phyloP scores from a whole-genome alignment of 2,888 invertebrate genomes.

The Tenthredo scrophulariae region DNA sequence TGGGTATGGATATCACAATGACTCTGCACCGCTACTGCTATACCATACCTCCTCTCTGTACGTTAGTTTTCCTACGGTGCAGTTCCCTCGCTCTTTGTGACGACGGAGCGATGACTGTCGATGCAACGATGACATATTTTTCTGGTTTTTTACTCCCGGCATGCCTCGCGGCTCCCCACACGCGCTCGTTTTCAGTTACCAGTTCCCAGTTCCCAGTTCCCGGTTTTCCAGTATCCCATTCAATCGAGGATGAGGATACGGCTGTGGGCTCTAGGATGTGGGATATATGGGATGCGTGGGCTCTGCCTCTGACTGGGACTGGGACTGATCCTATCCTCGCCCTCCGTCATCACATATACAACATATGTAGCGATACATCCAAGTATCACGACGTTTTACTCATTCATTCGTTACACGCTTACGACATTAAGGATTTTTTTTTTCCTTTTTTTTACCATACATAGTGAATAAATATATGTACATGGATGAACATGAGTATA shows the following conservation, averaged over 20 bases:
- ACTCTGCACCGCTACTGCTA: constrained; percentile 19
- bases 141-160: constrained; percentile 76
- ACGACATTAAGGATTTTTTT: not conserved
- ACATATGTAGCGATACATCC: not conserved
- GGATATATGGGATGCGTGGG: not conserved
- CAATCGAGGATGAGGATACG: constrained; percentile 31
- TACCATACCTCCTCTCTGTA: not conserved
- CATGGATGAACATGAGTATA: constrained; percentile 55
- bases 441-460: not conserved
- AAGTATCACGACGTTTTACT: constrained; percentile 38
- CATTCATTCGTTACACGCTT: constrained; percentile 43
- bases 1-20: constrained; percentile 31
- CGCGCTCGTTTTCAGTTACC: constrained; percentile 28
- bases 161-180: constrained; percentile 65
- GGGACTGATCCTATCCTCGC: not conserved
- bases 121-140: constrained; percentile 79
- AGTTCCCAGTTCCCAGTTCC: constrained; percentile 1
- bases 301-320: constrained; percentile 18
- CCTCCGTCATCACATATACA: constrained; percentile 21
- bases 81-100: constrained; percentile 74
- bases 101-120: constrained; percentile 73
- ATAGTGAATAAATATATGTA: constrained; percentile 38
- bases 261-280: constrained; percentile 3
- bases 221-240: constrained; percentile 47
- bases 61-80: not conserved